These are phyloP conservation scores for Drosophila siamana DNA, from an alignment of 2,888 invertebrate genomes.

Conservation along the genomic window DNA sequence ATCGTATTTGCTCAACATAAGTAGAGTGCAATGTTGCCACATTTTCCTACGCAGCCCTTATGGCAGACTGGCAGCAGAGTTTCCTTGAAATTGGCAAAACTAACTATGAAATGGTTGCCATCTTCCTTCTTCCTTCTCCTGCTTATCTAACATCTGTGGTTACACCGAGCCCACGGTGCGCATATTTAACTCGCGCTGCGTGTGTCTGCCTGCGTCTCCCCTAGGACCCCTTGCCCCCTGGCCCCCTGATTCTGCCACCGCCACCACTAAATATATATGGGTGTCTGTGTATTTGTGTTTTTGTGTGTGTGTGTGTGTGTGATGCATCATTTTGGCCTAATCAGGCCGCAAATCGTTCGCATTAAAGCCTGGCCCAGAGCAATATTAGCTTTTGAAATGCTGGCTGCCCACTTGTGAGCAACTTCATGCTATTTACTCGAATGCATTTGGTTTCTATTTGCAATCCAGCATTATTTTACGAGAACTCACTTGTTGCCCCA, in stretches of 20 bases:
- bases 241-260: slow-evolving; percentile 26
- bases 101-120: slow-evolving; percentile 56
- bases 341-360: slow-evolving; percentile 77
- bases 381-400: slow-evolving; percentile 65
- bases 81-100: slow-evolving; percentile 74
- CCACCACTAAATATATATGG: slow-evolving; percentile 2
- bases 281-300: slow-evolving; percentile 33
- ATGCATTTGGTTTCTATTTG: slow-evolving; percentile 59
- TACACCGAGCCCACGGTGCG: slow-evolving; percentile 67
- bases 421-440: slow-evolving; percentile 64
- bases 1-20: slow-evolving; percentile 71
- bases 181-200: slow-evolving; percentile 73
- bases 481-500: slow-evolving; percentile 14
- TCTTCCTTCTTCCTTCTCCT: slow-evolving; percentile 25
- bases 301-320: slow-evolving; percentile 54
- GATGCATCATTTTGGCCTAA: slow-evolving; percentile 80
- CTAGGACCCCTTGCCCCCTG: background rate
- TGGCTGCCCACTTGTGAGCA: slow-evolving; percentile 57
- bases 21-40: slow-evolving; percentile 65
- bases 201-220: slow-evolving; percentile 52
- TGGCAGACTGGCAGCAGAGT: slow-evolving; percentile 39
- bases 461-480: slow-evolving; percentile 20
- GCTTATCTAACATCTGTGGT: slow-evolving; percentile 63
- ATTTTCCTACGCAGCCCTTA: slow-evolving; percentile 78
- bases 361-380: slow-evolving; percentile 73